phyloP scores from a whole-genome alignment of 1,140 invertebrate species.

The Aradophagus sp. region DNA sequence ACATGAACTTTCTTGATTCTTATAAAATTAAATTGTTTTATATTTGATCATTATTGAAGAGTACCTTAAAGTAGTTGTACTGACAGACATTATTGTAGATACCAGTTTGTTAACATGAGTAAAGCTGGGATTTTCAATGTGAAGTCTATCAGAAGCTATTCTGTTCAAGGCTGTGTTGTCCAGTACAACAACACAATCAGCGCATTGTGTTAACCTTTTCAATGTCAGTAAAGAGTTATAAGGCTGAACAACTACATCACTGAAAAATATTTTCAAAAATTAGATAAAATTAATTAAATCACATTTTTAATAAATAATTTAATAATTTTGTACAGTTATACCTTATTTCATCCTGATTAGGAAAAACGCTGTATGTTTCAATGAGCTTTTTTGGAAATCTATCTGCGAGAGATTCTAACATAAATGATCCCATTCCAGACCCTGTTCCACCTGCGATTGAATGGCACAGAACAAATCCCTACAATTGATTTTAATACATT shows the following conservation, averaged over 20 bases:
- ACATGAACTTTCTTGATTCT: too few species aligned
- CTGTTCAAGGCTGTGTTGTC: constrained; percentile 98
- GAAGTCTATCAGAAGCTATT: constrained; percentile 95
- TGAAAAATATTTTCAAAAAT: constrained; percentile 73
- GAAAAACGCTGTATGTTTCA: constrained; percentile 99
- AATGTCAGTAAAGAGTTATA: constrained; percentile 98
- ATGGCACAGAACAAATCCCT: constrained; percentile 99
- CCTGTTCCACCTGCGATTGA: constrained; percentile 99
- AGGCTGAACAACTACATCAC: constrained; percentile 99
- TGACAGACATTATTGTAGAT: constrained; percentile 98
- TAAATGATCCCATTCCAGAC: constrained; percentile 97
- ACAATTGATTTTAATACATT: too few species aligned
- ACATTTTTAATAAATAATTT: not conserved
- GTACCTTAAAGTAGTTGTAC: constrained; percentile 92
- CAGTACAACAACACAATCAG: constrained; percentile 98
- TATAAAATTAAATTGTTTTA: not conserved
- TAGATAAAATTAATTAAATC: too few species aligned
- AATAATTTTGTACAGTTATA: constrained; percentile 55
- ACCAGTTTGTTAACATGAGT: constrained; percentile 98
- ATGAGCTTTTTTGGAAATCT: constrained; percentile 98
- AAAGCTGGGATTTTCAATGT: constrained; percentile 97
- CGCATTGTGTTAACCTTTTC: constrained; percentile 94
- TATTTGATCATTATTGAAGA: too few species aligned
- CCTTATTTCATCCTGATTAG: constrained; percentile 97
- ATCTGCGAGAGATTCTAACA: constrained; percentile 93